These are phyloP conservation scores for Rhipidura dahli DNA, from an alignment of 2,113 vertebrate species.

Conservation along the genomic window DNA sequence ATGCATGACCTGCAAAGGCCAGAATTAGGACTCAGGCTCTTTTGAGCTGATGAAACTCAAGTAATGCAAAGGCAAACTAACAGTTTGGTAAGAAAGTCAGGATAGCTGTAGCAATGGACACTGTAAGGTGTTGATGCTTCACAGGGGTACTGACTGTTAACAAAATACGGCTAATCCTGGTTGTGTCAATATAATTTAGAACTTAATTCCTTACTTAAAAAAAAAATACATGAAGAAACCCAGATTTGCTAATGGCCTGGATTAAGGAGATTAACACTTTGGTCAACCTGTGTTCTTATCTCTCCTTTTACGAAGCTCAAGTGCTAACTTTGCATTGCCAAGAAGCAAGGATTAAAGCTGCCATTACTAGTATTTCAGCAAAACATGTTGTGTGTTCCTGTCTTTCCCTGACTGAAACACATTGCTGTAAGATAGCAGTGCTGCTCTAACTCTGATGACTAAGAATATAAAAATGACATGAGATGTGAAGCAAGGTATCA, in stretches of 20 bases:
- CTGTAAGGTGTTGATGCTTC: neutral
- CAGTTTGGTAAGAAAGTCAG: neutral
- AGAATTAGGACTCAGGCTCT: neutral
- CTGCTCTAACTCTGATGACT: neutral
- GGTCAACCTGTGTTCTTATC: neutral
- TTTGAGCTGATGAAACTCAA: neutral
- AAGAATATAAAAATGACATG: neutral
- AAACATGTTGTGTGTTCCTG: neutral
- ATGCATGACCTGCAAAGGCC: neutral
- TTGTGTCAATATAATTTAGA: neutral
- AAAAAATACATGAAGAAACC: neutral
- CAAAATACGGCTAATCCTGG: neutral
- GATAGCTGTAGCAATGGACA: neutral
- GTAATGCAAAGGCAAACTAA: neutral
- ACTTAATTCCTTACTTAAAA: neutral
- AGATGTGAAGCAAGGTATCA: neutral
- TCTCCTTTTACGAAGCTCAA: neutral
- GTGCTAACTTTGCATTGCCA: neutral
- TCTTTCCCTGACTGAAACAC: neutral
- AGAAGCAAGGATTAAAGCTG: neutral
- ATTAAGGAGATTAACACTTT: neutral
- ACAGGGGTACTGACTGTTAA: neutral
- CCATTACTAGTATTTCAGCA: neutral
- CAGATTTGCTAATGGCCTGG: neutral
- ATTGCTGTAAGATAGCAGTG: neutral